Evolutionary conservation across 2,888 invertebrate species (phyloP), one percentile per base, ranked within the genome.

Genomic region (Clepsis dumicolana): DNA sequence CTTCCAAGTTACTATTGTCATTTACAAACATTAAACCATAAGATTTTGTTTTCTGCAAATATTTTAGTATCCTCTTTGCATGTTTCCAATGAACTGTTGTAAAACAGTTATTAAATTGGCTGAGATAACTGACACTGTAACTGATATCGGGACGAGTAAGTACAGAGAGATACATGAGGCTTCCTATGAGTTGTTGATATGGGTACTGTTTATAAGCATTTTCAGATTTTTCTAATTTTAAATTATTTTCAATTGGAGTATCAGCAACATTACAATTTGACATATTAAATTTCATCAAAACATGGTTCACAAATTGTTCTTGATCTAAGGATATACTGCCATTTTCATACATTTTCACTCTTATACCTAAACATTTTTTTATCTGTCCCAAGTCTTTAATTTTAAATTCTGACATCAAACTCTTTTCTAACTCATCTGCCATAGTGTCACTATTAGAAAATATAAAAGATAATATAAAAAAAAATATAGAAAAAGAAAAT

Each of bases 21-120:
- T 14, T 67, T 2, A 35, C 24, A 68, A 50, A 68, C 32, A 25
- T 71, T 53, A 72, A 35, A 60, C 64, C 52, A 64, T 59, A 64
- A 65, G 65, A 32, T 62, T 63, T 65, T 2, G 64, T 70, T 57
- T 61, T 44, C 48, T 63, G 65, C 54, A 70, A 41, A 38, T 72
- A 72, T 61, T 63, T 59, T 64, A 25, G n/a, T n/a, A n/a, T n/a
- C n/a, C n/a, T n/a, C n/a, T n/a, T n/a, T n/a, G n/a, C n/a, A n/a
- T n/a, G n/a, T 16, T 8, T 18, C 53, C 63, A 63, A 10, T 63
- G 63, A 0, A 12, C 52, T 41, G 35, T 5, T 24, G 21, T 41
- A 18, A 25, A 41, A 54, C 53, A 53, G n/a, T 27, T 53, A 29
- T 53, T 53, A n/a, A 53, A 53, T 29, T 53, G 53, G 4, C 53